Conservation (phyloP, 2,113 vertebrate species). For the Mesocricetus auratus region DNA sequence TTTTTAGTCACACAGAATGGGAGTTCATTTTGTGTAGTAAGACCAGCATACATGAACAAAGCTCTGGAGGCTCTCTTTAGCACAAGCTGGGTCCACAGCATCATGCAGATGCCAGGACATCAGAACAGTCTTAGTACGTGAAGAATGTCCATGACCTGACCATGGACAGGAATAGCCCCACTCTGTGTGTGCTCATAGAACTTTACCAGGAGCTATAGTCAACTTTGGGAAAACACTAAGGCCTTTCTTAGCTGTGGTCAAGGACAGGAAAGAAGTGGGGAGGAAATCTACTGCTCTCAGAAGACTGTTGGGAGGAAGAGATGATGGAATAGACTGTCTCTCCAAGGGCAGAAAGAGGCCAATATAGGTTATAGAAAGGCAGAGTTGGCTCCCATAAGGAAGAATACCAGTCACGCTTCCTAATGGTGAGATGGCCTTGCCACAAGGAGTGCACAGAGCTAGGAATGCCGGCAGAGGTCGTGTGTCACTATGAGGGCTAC, state of each 20-base stretch:
- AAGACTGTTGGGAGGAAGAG: neutral
- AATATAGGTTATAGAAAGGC: neutral
- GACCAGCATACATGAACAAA: conserved; percentile 4
- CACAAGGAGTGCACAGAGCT: neutral
- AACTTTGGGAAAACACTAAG: neutral
- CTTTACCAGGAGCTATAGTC: neutral
- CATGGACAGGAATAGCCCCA: neutral
- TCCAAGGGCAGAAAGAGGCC: neutral
- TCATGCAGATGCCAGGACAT: neutral
- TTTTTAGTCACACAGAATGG: conserved; percentile 17
- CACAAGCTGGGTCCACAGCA: neutral
- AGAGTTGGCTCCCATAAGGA: neutral
- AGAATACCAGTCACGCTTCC: neutral
- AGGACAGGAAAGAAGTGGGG: neutral
- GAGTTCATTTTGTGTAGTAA: conserved; percentile 28
- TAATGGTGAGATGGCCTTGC: neutral
- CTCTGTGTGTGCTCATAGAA: neutral
- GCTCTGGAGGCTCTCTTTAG: neutral
- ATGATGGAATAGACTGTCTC: neutral
- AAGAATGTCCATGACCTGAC: neutral
- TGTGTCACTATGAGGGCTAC: neutral
- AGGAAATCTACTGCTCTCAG: neutral
- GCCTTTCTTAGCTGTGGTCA: neutral
- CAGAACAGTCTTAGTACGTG: neutral
- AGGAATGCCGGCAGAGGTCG: neutral